phyloP scores from a whole-genome alignment of 2,888 invertebrate genomes.

The Oconnorella tubifera region DNA sequence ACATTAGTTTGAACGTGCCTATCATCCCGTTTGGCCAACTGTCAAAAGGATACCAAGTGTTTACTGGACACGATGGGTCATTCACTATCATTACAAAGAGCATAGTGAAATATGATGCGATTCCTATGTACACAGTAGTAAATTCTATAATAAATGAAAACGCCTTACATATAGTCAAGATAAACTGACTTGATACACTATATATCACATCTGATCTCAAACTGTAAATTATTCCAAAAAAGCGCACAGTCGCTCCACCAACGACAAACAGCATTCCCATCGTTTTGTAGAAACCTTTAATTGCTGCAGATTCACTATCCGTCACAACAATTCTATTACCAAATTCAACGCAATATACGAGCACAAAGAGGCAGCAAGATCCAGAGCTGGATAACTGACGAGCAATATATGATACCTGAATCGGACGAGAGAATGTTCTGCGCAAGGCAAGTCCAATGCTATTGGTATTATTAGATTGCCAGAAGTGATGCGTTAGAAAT shows the following conservation, averaged over 20 bases:
- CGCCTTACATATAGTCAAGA: not conserved
- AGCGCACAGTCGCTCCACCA: not conserved
- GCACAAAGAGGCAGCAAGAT: not conserved
- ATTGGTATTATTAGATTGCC: too few species aligned
- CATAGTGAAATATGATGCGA: not conserved
- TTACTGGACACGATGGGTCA: not conserved
- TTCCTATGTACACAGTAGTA: not conserved
- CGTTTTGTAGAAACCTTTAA: not conserved
- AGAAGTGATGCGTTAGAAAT: not conserved
- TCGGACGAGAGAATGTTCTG: not conserved
- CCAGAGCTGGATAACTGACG: not conserved
- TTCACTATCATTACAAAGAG: not conserved
- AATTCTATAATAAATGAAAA: slow-evolving; percentile 3
- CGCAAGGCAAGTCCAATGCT: not conserved
- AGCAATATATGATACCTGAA: not conserved
- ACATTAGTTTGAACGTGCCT: slow-evolving; percentile 1
- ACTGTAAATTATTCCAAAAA: not conserved
- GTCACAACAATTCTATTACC: not conserved
- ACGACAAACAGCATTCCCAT: not conserved
- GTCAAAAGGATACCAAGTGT: not conserved
- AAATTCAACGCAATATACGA: not conserved
- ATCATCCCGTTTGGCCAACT: not conserved
- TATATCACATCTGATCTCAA: not conserved
- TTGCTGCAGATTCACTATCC: not conserved
- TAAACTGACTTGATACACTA: not conserved